These are phyloP conservation scores for Adoxophyes honmai DNA, from an alignment of 1,140 invertebrate species.

Conservation along the genomic window DNA sequence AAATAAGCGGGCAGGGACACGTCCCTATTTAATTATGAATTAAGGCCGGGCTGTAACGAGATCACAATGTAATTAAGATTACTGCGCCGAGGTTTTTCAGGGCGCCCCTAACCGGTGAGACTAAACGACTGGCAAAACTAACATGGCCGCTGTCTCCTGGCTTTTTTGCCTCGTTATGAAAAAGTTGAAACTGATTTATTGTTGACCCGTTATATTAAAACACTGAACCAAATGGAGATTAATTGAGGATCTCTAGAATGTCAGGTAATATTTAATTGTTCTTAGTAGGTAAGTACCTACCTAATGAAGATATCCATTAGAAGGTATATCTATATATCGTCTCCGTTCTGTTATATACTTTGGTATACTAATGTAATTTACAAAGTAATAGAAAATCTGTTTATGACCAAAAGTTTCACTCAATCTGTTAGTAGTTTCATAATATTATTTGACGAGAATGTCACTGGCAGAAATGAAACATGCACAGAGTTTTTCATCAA, in stretches of 20 bases:
- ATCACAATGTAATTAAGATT: slow-evolving; percentile 76
- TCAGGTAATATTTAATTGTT: too few species aligned
- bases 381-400: too few species aligned
- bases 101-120: slow-evolving; percentile 48
- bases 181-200: neutral
- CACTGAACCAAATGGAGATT: too few species aligned
- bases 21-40: slow-evolving; percentile 75
- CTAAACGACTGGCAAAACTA: slow-evolving; percentile 59
- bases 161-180: slow-evolving; percentile 6
- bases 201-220: neutral
- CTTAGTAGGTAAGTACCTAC: too few species aligned
- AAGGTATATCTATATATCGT: too few species aligned
- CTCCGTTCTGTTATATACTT: too few species aligned
- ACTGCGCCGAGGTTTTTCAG: slow-evolving; percentile 67
- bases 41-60: slow-evolving; percentile 67
- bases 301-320: too few species aligned
- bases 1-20: slow-evolving; percentile 63
- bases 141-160: slow-evolving; percentile 23
- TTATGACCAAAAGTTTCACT: too few species aligned
- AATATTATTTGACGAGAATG: neutral
- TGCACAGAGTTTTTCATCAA: neutral
- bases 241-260: too few species aligned
- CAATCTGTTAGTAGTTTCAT: too few species aligned
- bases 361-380: too few species aligned
- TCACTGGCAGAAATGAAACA: neutral